Evolutionary conservation across 2,888 invertebrate species (phyloP).

Genomic region (Callyntrura sp.): DNA sequence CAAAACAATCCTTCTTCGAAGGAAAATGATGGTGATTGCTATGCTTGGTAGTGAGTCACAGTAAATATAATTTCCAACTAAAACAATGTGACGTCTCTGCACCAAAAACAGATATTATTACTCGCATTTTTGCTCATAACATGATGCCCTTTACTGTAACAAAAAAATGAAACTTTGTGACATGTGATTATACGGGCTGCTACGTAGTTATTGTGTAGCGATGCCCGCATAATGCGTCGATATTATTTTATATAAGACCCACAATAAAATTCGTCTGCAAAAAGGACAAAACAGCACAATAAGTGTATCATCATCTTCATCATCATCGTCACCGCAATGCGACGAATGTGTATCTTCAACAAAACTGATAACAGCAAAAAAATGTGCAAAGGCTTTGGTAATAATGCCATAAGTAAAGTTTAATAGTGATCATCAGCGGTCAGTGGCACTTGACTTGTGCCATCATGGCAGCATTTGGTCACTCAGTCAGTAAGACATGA

Average conservation of each 20-base stretch:
- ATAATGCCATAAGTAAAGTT: conserved; percentile 72
- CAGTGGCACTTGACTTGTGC: conserved; percentile 78
- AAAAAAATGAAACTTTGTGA: no score
- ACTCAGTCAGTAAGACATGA: conserved; percentile 76
- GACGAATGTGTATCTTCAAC: background rate
- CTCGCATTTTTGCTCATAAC: no score
- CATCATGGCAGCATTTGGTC: conserved; percentile 76
- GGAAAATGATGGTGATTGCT: background rate
- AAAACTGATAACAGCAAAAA: conserved; percentile 21
- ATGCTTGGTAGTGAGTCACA: conserved; percentile 26
- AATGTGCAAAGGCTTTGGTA: conserved; percentile 59
- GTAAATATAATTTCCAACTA: background rate
- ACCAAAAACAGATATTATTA: conserved; percentile 5
- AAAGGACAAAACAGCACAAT: conserved; percentile 38
- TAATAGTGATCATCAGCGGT: conserved; percentile 76
- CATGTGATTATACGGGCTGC: no score
- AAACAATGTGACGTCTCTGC: conserved; percentile 17
- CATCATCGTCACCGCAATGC: no score
- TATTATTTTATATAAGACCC: background rate
- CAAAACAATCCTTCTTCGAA: conserved; percentile 5
- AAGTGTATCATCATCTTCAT: conserved; percentile 26
- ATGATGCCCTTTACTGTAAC: no score
- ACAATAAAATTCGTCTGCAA: background rate
- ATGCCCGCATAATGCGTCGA: background rate
- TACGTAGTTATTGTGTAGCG: background rate